phyloP scores from a whole-genome alignment of 92 coral and sea anemone genomes.

The Desmophyllum pertusum region DNA sequence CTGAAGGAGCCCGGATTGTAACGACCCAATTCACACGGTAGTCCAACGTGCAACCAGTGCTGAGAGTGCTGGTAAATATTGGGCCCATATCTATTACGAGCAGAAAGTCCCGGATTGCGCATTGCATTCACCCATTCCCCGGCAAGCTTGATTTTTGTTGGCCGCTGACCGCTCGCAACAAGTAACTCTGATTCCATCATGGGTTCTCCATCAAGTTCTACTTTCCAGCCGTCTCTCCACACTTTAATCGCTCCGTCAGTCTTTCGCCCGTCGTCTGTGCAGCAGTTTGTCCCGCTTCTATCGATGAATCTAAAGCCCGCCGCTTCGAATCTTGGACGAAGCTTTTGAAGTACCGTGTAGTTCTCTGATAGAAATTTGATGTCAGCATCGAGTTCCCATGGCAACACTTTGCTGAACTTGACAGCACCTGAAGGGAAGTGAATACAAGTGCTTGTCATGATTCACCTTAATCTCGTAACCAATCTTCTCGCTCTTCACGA shows the following conservation, averaged over 20 bases:
- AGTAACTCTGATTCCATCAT: constrained; percentile 93
- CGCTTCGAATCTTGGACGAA: constrained; percentile 53
- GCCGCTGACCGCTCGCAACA: constrained; percentile 80
- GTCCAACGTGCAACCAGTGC: too few species aligned
- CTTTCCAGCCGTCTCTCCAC: constrained; percentile 73
- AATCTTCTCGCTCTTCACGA: too few species aligned
- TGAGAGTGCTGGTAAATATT: constrained; percentile 80
- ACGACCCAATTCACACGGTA: constrained; percentile 88
- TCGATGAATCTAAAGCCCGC: constrained; percentile 74
- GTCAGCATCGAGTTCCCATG: constrained; percentile 98
- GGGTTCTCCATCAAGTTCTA: constrained; percentile 88
- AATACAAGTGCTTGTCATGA: too few species aligned
- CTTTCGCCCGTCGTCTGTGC: constrained; percentile 88
- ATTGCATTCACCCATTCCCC: constrained; percentile 94
- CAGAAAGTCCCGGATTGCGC: constrained; percentile 94
- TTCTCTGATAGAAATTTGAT: constrained; percentile 89
- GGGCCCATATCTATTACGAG: constrained; percentile 95
- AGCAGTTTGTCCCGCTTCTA: constrained; percentile 79
- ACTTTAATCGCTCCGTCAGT: constrained; percentile 86
- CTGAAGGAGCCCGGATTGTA: constrained; percentile 76
- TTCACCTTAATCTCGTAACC: too few species aligned
- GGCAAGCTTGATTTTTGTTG: constrained; percentile 84
- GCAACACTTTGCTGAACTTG: constrained; percentile 89
- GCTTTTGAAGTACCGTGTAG: constrained; percentile 81
- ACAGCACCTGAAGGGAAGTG: constrained; percentile 76